Conservation (phyloP, 2,888 invertebrate species). For the Aquatica leii region DNA sequence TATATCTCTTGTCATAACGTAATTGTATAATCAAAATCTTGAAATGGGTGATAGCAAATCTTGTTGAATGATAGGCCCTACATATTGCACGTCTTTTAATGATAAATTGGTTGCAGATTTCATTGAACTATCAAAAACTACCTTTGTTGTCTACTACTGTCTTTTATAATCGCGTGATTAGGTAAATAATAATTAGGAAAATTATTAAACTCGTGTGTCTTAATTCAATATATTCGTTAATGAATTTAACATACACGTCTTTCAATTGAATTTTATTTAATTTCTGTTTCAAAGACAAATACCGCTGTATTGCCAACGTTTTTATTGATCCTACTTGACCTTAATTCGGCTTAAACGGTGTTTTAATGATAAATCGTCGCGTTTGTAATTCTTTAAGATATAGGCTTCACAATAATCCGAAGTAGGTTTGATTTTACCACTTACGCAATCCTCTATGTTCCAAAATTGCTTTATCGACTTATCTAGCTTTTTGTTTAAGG, state of each 20-base stretch:
- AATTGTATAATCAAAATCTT: slow-evolving; percentile 13
- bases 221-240: neutral
- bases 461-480: too few species aligned
- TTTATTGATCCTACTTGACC: neutral
- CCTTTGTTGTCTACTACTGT: slow-evolving; percentile 24
- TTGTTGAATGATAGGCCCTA: slow-evolving; percentile 19
- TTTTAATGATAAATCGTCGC: neutral
- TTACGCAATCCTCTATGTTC: too few species aligned
- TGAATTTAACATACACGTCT: neutral
- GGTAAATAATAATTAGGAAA: slow-evolving; percentile 20
- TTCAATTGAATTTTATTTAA: neutral
- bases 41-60: slow-evolving; percentile 11
- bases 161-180: slow-evolving; percentile 35
- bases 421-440: too few species aligned
- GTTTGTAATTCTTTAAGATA: neutral
- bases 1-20: slow-evolving; percentile 42
- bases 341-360: neutral
- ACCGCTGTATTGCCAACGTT: neutral
- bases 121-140: slow-evolving; percentile 33
- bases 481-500: too few species aligned
- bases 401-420: neutral
- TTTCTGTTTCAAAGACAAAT: neutral
- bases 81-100: slow-evolving; percentile 16
- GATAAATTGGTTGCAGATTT: slow-evolving; percentile 12
- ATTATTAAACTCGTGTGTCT: neutral